phyloP scores from a whole-genome alignment of 2,888 invertebrate species.

The Sphaerophoria taeniata region DNA sequence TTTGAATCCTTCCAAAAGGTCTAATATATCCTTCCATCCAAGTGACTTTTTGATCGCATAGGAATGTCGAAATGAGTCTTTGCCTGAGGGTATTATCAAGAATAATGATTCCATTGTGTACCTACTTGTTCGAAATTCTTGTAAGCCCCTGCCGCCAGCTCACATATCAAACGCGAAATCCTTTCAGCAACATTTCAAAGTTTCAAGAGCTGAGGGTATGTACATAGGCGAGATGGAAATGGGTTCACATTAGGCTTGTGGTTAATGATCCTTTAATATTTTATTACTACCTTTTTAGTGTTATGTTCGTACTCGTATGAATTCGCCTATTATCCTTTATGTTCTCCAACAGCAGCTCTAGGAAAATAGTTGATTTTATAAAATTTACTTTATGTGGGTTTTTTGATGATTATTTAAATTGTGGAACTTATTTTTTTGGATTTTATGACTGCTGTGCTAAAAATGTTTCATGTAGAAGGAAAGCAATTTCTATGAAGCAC shows the following conservation, averaged over 20 bases:
- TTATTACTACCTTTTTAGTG: slow-evolving; percentile 27
- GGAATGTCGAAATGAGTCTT: not conserved
- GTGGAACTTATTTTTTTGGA: no score
- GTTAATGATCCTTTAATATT: slow-evolving; percentile 67
- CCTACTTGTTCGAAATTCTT: not conserved
- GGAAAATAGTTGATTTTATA: no score
- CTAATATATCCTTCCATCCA: not conserved
- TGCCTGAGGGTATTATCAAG: slow-evolving; percentile 36
- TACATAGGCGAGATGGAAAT: slow-evolving; percentile 15
- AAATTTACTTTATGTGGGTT: no score
- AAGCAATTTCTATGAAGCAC: no score
- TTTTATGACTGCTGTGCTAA: no score
- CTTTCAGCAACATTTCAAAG: not conserved
- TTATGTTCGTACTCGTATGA: not conserved
- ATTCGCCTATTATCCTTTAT: no score
- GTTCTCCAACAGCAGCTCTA: no score
- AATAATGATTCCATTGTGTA: slow-evolving; percentile 18
- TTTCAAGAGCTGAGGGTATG: not conserved
- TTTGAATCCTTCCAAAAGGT: slow-evolving; percentile 6
- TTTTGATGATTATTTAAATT: no score
- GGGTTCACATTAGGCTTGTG: slow-evolving; percentile 50
- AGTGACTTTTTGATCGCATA: slow-evolving; percentile 5
- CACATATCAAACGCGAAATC: slow-evolving; percentile 19
- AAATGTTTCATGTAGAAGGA: no score
- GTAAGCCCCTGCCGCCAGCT: not conserved